A percentile compares a stretch with the other conserved stretches of the same genome.
Evolutionary conservation across 64 coral and sea anemone species (phyloP).

Genomic region (Porites australiensis): DNA sequence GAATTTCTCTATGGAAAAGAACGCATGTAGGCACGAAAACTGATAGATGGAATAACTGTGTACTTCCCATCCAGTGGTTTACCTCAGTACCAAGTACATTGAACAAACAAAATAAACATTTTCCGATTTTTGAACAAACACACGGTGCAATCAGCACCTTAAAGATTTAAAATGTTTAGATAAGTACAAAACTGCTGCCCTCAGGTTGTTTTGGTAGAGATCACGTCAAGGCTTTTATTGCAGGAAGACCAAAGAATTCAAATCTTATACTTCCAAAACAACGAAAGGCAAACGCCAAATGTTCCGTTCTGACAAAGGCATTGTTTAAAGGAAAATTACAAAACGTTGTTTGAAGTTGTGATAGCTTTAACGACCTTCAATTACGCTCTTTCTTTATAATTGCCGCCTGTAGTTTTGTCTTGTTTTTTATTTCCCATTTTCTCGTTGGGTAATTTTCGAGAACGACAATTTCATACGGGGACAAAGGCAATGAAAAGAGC

Average conservation of each 20-base stretch:
- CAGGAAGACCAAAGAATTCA: conserved; percentile 25
- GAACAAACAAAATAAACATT: conserved; percentile 32
- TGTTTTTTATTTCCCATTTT: conserved; percentile 11
- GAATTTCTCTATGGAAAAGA: not conserved
- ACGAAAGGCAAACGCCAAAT: not conserved
- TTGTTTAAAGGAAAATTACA: conserved; percentile 22
- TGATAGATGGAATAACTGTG: no score
- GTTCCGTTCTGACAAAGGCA: not conserved
- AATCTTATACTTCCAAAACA: conserved; percentile 8
- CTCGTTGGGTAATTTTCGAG: conserved; percentile 28
- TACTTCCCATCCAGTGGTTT: not conserved
- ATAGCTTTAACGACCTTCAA: conserved; percentile 31
- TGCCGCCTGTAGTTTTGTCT: conserved; percentile 32
- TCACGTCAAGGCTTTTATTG: conserved; percentile 1
- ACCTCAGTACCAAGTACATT: not conserved
- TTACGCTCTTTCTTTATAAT: conserved; percentile 10
- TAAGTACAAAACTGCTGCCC: conserved; percentile 3
- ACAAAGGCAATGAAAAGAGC: conserved; percentile 2
- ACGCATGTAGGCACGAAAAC: not conserved
- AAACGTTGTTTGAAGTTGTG: conserved; percentile 47
- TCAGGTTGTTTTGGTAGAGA: not conserved
- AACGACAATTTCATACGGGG: conserved; percentile 5
- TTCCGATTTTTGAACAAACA: conserved; percentile 32
- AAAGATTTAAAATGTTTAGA: not conserved
- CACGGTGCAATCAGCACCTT: not conserved